Percentiles rank a stretch among this genome's conserved stretches.
phyloP scores from a whole-genome alignment of 2,888 invertebrate genomes.

The Pyrgus malvae region DNA sequence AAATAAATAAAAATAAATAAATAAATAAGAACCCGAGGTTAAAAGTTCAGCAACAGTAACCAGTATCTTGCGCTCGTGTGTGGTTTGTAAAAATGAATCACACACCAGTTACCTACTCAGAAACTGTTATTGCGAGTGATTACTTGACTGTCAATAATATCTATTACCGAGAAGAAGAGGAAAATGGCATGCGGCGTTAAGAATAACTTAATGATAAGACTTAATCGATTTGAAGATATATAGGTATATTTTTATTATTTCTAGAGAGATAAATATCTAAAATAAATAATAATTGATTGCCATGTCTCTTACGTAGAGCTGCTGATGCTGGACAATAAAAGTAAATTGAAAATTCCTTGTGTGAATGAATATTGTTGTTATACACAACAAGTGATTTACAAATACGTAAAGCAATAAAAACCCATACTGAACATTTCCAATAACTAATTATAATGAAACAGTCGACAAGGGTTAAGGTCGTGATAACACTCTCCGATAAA shows the following conservation, averaged over 20 bases:
- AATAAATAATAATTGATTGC: not conserved
- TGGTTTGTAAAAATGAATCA: constrained; percentile 28
- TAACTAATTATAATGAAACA: not conserved
- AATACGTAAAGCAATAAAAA: not conserved
- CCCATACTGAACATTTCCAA: not conserved
- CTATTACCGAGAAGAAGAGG: constrained; percentile 30
- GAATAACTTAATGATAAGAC: constrained; percentile 13
- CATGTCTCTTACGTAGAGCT: too few species aligned
- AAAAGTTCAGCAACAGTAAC: not conserved
- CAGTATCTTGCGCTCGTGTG: not conserved
- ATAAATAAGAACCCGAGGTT: constrained; percentile 24
- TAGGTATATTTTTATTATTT: not conserved
- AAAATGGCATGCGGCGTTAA: constrained; percentile 36
- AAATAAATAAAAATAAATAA: not conserved
- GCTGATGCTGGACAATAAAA: too few species aligned
- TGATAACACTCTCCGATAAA: constrained; percentile 8
- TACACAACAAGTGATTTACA: too few species aligned
- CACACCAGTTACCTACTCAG: constrained; percentile 15
- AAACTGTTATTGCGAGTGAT: constrained; percentile 22
- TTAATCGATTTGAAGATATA: not conserved
- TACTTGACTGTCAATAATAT: constrained; percentile 13
- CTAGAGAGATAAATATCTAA: not conserved
- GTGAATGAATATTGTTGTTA: too few species aligned
- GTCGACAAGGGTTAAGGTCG: constrained; percentile 5
- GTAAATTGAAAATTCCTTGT: too few species aligned